Conservation (phyloP, 1,140 invertebrate genomes). For the Neodiprion virginianus region DNA sequence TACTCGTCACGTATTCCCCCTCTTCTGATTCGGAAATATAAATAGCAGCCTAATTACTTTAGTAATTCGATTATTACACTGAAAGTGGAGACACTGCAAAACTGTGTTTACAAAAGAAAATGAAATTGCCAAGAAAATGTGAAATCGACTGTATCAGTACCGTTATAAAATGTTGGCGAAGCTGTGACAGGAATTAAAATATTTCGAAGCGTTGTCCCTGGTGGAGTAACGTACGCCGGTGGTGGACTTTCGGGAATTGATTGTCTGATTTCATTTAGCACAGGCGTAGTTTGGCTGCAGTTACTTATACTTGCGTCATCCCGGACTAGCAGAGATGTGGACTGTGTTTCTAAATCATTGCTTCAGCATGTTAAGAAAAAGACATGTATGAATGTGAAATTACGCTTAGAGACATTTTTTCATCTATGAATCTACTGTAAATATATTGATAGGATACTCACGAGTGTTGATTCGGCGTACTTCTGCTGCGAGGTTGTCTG, state of each 20-base stretch:
- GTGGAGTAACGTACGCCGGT: conserved; percentile 55
- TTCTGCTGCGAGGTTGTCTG: conserved; percentile 34
- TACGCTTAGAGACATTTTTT: neutral
- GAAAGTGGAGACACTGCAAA: no score
- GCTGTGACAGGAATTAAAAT: conserved; percentile 25
- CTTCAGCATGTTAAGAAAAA: conserved; percentile 25
- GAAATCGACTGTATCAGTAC: neutral
- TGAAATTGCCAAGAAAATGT: no score
- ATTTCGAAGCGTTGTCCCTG: conserved; percentile 41
- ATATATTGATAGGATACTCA: conserved; percentile 31
- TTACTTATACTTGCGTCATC: conserved; percentile 28
- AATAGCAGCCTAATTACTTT: no score
- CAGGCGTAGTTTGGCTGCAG: conserved; percentile 26
- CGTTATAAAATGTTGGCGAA: conserved; percentile 2
- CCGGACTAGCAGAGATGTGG: conserved; percentile 27
- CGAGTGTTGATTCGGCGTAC: conserved; percentile 41
- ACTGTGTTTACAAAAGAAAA: neutral
- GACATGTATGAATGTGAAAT: neutral
- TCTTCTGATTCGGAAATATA: conserved; percentile 14
- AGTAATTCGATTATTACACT: no score
- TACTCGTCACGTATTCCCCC: conserved; percentile 21
- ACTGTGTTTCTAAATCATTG: conserved; percentile 32
- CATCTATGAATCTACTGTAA: neutral
- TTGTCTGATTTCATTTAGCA: conserved; percentile 17
- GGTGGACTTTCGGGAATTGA: conserved; percentile 52